Evolutionary conservation across 2,888 invertebrate genomes (phyloP).

Genomic region (Lagria hirta): DNA sequence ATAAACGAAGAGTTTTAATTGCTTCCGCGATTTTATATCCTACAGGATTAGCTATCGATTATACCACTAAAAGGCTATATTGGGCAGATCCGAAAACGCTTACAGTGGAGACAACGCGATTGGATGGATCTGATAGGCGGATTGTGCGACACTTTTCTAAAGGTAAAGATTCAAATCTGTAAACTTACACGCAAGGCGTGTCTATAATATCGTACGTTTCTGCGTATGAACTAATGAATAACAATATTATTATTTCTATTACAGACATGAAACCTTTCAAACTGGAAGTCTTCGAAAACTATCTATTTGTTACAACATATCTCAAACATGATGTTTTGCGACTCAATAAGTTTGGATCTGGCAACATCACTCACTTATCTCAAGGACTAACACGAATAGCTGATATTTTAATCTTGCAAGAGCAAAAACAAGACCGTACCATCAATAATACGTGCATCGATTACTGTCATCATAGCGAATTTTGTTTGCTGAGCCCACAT

Average conservation of each 20-base stretch:
- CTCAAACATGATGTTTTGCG: slow-evolving; percentile 63
- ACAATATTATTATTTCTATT: slow-evolving; percentile 2
- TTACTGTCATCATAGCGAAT: slow-evolving; percentile 64
- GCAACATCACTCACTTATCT: slow-evolving; percentile 59
- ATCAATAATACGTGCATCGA: slow-evolving; percentile 62
- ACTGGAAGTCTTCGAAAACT: slow-evolving; percentile 74
- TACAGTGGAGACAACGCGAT: slow-evolving; percentile 67
- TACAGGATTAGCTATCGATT: slow-evolving; percentile 74
- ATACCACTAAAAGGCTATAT: slow-evolving; percentile 73
- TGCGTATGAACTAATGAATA: background rate
- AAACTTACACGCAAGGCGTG: no score
- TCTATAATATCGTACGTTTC: background rate
- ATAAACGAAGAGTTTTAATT: slow-evolving; percentile 55
- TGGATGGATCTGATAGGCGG: slow-evolving; percentile 69
- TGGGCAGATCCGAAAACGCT: slow-evolving; percentile 82
- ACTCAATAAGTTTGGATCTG: slow-evolving; percentile 67
- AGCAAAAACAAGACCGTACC: slow-evolving; percentile 63
- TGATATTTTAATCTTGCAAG: slow-evolving; percentile 69
- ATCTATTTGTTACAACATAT: slow-evolving; percentile 66
- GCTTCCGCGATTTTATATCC: slow-evolving; percentile 69
- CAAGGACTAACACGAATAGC: slow-evolving; percentile 61
- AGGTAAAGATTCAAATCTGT: no score
- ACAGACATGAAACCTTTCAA: slow-evolving; percentile 66
- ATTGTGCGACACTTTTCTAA: slow-evolving; percentile 60
- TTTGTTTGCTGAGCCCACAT: slow-evolving; percentile 56